Evolutionary conservation across 1,140 invertebrate species (phyloP).

Genomic region (Conus ventricosus): DNA sequence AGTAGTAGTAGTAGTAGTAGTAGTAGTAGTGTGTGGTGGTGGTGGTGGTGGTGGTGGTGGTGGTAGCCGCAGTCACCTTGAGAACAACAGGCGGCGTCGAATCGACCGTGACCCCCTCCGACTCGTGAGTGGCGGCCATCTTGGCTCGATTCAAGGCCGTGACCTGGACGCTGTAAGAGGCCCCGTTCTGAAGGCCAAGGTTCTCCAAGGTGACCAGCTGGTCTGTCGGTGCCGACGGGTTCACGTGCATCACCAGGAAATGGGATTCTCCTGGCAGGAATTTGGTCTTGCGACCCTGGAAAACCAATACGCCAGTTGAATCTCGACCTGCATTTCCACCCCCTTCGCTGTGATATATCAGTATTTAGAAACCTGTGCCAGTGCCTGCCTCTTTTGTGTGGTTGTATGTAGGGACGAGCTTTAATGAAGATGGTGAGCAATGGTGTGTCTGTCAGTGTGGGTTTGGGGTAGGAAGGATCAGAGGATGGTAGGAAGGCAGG

Average conservation of each 20-base stretch:
- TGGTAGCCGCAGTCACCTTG: slow-evolving; percentile 24
- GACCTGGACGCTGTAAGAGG: slow-evolving; percentile 44
- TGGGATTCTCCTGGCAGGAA: slow-evolving; percentile 39
- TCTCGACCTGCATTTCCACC: too few species aligned
- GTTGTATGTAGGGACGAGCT: too few species aligned
- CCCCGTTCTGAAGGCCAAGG: slow-evolving; percentile 44
- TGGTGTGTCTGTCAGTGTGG: too few species aligned
- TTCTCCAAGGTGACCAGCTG: slow-evolving; percentile 25
- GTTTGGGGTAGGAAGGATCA: too few species aligned
- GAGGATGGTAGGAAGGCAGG: too few species aligned
- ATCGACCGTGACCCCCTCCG: slow-evolving; percentile 45
- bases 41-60: too few species aligned
- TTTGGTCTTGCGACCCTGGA: slow-evolving; percentile 43
- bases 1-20: too few species aligned
- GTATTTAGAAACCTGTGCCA: too few species aligned
- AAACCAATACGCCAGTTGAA: neutral
- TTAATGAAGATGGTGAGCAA: too few species aligned
- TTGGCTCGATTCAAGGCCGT: slow-evolving; percentile 45
- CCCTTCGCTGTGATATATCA: too few species aligned
- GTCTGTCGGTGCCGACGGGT: neutral
- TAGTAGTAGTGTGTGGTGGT: too few species aligned
- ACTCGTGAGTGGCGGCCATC: slow-evolving; percentile 42
- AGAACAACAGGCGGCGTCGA: slow-evolving; percentile 44
- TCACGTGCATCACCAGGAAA: slow-evolving; percentile 11
- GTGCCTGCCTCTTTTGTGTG: too few species aligned